Conservation (phyloP, 2,113 vertebrate genomes). For the Antennarius striatus region DNA sequence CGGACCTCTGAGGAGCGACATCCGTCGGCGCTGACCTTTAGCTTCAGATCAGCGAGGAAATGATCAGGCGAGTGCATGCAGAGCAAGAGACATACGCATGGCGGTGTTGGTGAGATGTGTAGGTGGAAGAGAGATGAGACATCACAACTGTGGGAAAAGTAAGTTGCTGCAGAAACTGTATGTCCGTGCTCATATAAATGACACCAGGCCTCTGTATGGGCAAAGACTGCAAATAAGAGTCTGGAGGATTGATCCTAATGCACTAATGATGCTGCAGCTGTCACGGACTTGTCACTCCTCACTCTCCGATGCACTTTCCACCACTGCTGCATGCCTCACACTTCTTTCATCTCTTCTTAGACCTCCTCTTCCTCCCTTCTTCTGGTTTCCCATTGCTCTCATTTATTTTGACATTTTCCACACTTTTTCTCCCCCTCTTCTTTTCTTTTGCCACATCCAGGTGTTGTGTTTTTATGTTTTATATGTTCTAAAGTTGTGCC, state of each 20-base stretch:
- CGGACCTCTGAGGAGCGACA: neutral
- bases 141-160: conserved; percentile 32
- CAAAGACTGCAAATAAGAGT: conserved; percentile 60
- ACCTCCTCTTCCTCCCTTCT: conserved; percentile 26
- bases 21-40: conserved; percentile 34
- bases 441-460: conserved; percentile 23
- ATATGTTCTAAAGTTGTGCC: neutral
- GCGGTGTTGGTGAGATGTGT: conserved; percentile 17
- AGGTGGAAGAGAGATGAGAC: conserved; percentile 26
- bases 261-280: conserved; percentile 77
- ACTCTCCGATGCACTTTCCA: conserved; percentile 39
- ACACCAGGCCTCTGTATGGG: conserved; percentile 13
- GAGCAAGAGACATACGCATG: conserved; percentile 45
- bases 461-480: conserved; percentile 2
- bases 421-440: conserved; percentile 2
- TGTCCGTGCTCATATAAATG: conserved; percentile 20
- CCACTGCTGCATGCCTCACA: conserved; percentile 41
- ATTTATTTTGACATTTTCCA: conserved; percentile 56
- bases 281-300: conserved; percentile 65
- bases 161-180: conserved; percentile 49
- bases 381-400: conserved; percentile 40
- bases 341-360: conserved; percentile 60
- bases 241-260: conserved; percentile 68
- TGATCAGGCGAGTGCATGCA: conserved; percentile 41
- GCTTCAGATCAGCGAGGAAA: conserved; percentile 27